These are phyloP conservation scores for Clarias platycephalus DNA, from an alignment of 2,797 vertebrate genomes.

Conservation along the genomic window DNA sequence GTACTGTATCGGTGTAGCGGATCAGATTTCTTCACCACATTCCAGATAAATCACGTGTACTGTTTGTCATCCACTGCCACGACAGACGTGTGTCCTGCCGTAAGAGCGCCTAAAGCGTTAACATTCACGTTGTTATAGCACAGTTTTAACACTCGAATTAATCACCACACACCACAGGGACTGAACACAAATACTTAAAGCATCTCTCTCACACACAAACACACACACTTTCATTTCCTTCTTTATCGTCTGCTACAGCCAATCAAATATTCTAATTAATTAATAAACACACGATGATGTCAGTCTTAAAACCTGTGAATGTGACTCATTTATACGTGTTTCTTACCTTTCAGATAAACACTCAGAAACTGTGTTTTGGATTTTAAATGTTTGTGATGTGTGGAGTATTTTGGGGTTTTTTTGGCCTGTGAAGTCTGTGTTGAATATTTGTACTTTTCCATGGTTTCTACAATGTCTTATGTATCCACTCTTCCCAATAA, in stretches of 20 bases:
- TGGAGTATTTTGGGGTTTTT: constrained; percentile 59
- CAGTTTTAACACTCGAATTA: neutral
- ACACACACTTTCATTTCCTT: neutral
- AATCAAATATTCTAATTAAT: neutral
- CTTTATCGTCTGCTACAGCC: neutral
- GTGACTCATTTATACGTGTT: constrained; percentile 27
- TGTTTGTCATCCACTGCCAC: neutral
- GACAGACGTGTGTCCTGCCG: neutral
- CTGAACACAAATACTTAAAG: neutral
- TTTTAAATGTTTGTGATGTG: constrained; percentile 55
- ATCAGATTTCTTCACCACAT: constrained; percentile 3
- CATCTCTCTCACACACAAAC: neutral
- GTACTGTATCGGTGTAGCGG: neutral
- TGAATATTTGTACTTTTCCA: constrained; percentile 74
- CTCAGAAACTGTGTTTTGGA: neutral
- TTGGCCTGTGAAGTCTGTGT: constrained; percentile 65
- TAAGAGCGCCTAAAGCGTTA: neutral
- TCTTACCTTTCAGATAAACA: constrained; percentile 27
- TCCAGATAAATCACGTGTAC: constrained; percentile 1
- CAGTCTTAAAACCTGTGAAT: constrained; percentile 32
- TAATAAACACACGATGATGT: neutral
- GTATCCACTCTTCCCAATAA: constrained; percentile 70
- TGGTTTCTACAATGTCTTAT: constrained; percentile 70
- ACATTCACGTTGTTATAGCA: neutral
- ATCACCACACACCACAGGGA: neutral